These are phyloP conservation scores for Anableps anableps DNA, from an alignment of 2,797 vertebrate genomes.

Conservation along the genomic window DNA sequence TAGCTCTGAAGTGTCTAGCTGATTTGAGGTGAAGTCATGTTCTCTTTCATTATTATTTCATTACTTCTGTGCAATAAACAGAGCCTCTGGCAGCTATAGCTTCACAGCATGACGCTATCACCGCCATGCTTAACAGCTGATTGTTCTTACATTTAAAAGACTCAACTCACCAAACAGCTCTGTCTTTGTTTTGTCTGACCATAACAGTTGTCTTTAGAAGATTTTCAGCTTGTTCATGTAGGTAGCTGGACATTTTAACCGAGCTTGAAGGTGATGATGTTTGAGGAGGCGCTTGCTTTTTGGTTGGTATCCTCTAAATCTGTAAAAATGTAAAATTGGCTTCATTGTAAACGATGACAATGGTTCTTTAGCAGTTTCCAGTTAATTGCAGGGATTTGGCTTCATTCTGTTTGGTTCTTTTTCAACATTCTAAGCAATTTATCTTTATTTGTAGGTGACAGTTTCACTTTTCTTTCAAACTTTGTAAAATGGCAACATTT, in stretches of 20 bases:
- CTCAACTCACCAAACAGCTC: not conserved
- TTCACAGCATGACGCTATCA: not conserved
- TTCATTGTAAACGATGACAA: too few species aligned
- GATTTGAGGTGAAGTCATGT: not conserved
- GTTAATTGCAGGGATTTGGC: too few species aligned
- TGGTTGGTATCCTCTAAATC: not conserved
- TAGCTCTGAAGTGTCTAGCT: not conserved
- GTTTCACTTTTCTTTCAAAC: not conserved
- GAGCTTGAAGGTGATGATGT: not conserved
- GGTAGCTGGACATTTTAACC: not conserved
- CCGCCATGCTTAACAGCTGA: not conserved
- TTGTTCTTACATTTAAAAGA: not conserved
- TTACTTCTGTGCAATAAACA: not conserved
- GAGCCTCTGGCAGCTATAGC: not conserved
- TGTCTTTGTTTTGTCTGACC: not conserved
- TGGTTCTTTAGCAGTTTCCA: too few species aligned
- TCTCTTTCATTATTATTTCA: not conserved
- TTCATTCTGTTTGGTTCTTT: not conserved
- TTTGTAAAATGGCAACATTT: not conserved
- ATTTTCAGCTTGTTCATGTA: not conserved
- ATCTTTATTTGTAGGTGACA: not conserved
- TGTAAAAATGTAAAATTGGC: not conserved
- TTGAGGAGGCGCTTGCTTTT: not conserved
- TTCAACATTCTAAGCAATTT: not conserved
- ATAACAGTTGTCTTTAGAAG: not conserved